A percentile compares a stretch with the other conserved stretches of the same genome.
phyloP scores from a whole-genome alignment of 2,113 vertebrate species.

The Lates calcarifer region DNA sequence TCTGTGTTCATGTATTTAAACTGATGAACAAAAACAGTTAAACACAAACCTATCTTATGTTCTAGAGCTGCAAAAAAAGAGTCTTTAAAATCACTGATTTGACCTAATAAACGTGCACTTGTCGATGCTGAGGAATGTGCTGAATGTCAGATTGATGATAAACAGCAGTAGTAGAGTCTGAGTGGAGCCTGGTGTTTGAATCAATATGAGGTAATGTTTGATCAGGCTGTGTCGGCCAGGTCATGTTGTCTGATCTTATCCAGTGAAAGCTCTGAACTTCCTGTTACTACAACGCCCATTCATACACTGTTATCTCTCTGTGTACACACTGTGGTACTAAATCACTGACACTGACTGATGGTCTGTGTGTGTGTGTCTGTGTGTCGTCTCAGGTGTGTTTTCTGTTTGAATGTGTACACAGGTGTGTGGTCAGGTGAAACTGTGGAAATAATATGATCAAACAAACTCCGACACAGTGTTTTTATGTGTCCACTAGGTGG shows the following conservation, averaged over 20 bases:
- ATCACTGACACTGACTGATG: background rate
- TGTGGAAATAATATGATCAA: background rate
- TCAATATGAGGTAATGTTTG: background rate
- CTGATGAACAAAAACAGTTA: too few species aligned
- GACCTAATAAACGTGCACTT: too few species aligned
- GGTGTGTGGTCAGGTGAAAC: background rate
- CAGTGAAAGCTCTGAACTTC: slow-evolving; percentile 3
- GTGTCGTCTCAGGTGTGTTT: background rate
- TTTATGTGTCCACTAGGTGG: too few species aligned
- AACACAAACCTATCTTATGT: too few species aligned
- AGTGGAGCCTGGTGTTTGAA: background rate
- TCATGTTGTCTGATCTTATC: slow-evolving; percentile 14
- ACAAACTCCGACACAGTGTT: too few species aligned
- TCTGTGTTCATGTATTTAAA: too few species aligned
- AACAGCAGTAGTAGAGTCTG: background rate
- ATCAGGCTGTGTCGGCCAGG: background rate
- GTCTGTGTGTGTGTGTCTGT: too few species aligned
- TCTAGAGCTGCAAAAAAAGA: too few species aligned
- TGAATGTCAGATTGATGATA: background rate
- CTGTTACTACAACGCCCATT: background rate
- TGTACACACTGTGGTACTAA: background rate
- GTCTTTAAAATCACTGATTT: too few species aligned
- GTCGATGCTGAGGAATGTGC: too few species aligned
- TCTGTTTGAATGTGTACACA: background rate
- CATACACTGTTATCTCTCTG: slow-evolving; percentile 2